Evolutionary conservation across 2,113 vertebrate species (phyloP).

Genomic region (Bettongia penicillata): DNA sequence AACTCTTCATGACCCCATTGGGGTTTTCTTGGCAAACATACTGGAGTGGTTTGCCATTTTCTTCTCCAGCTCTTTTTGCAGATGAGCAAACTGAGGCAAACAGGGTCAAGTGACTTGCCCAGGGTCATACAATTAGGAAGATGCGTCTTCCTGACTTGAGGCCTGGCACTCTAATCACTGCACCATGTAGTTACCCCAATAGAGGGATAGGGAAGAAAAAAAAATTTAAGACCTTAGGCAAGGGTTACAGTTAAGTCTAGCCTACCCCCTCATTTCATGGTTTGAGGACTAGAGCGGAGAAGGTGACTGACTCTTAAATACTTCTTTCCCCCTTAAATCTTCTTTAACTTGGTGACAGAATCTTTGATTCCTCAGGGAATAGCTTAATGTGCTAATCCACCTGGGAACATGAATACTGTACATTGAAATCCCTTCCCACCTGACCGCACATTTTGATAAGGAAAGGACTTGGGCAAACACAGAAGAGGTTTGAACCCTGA

Average conservation of each 20-base stretch:
- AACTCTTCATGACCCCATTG: not conserved
- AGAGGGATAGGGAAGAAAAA: not conserved
- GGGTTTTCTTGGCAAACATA: not conserved
- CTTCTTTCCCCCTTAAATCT: not conserved
- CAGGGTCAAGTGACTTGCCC: not conserved
- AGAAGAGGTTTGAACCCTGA: not conserved
- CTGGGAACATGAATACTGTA: not conserved
- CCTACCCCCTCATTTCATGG: not conserved
- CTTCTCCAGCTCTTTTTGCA: not conserved
- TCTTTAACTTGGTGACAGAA: not conserved
- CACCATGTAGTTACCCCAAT: not conserved
- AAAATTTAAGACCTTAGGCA: not conserved
- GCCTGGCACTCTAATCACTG: not conserved
- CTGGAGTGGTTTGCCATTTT: not conserved
- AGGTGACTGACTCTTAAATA: not conserved
- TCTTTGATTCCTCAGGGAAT: not conserved
- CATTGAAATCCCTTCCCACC: not conserved
- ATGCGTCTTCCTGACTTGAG: not conserved
- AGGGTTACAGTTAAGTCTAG: not conserved
- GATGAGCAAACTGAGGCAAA: not conserved
- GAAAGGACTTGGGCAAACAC: not conserved
- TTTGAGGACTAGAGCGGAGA: not conserved
- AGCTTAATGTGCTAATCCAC: not conserved
- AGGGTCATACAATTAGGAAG: not conserved
- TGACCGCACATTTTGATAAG: not conserved